These are phyloP conservation scores for Sinotaia quadrata DNA, from an alignment of 2,888 invertebrate species.

Conservation along the genomic window DNA sequence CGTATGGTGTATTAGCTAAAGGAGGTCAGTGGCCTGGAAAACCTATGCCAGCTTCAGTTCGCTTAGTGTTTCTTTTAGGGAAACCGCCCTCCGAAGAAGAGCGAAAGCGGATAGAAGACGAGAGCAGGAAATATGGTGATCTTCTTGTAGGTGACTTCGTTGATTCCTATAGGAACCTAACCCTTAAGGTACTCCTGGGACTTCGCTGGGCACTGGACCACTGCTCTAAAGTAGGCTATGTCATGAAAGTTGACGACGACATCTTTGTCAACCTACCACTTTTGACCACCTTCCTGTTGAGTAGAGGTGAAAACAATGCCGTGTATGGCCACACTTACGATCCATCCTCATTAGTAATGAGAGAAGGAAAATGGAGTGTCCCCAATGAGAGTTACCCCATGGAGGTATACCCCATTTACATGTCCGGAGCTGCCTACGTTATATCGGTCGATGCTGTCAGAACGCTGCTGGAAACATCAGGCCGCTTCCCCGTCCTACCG, in stretches of 20 bases:
- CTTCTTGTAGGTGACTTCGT: conserved; percentile 28
- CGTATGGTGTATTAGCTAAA: conserved; percentile 14
- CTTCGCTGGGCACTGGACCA: conserved; percentile 21
- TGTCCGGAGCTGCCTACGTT: conserved; percentile 53
- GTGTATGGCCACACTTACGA: conserved; percentile 38
- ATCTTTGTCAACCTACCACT: conserved; percentile 34
- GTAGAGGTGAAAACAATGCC: not conserved
- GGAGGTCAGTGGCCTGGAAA: conserved; percentile 13
- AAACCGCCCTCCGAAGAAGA: not conserved
- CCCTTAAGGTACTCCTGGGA: conserved; percentile 29
- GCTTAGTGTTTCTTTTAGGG: conserved; percentile 20
- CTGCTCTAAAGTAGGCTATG: conserved; percentile 21
- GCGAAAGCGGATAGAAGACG: not conserved
- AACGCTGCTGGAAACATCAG: conserved; percentile 42
- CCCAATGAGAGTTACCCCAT: conserved; percentile 40
- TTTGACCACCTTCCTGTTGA: conserved; percentile 12
- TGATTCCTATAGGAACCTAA: conserved; percentile 33
- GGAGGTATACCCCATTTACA: conserved; percentile 46
- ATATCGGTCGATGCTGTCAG: conserved; percentile 45
- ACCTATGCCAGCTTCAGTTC: not conserved
- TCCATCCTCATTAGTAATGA: conserved; percentile 34
- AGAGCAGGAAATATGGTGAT: conserved; percentile 22
- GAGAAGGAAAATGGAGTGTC: conserved; percentile 52
- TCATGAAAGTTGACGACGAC: conserved; percentile 33
- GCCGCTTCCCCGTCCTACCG: conserved; percentile 47